Evolutionary conservation across 2,888 invertebrate species (phyloP).

Genomic region (Andrena fulva): DNA sequence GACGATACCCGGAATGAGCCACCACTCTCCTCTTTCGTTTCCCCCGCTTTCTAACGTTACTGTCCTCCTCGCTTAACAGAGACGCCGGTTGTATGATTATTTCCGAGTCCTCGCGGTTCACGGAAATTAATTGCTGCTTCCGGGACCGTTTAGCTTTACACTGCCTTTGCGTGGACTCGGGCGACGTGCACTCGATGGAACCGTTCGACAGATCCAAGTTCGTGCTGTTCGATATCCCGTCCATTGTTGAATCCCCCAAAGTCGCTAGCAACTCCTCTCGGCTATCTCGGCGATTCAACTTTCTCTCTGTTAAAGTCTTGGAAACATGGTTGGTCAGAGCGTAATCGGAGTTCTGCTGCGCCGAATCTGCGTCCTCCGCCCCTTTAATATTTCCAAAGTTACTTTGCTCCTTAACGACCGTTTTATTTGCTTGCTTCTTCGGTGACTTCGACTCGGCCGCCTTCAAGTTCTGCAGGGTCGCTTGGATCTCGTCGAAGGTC

Average conservation of each 20-base stretch:
- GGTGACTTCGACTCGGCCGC: constrained; percentile 31
- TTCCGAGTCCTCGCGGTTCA: constrained; percentile 82
- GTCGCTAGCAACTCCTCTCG: constrained; percentile 53
- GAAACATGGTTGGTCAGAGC: constrained; percentile 22
- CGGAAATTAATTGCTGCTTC: constrained; percentile 82
- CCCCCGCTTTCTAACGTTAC: constrained; percentile 69
- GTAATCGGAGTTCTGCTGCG: constrained; percentile 18
- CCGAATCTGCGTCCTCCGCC: constrained; percentile 6
- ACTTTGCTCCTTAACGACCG: constrained; percentile 30
- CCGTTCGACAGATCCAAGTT: constrained; percentile 54
- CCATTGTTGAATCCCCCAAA: constrained; percentile 41
- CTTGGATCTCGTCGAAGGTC: constrained; percentile 81
- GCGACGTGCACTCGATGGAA: constrained; percentile 40
- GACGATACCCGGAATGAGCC: constrained; percentile 74
- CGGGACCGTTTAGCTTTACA: constrained; percentile 79
- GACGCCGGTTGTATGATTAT: constrained; percentile 83
- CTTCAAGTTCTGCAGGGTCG: constrained; percentile 74
- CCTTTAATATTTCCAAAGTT: constrained; percentile 32
- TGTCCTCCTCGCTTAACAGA: constrained; percentile 73
- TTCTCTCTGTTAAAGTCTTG: constrained; percentile 44
- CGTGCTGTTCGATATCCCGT: constrained; percentile 30
- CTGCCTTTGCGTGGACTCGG: constrained; percentile 43
- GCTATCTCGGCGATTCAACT: constrained; percentile 49
- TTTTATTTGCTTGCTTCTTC: constrained; percentile 38
- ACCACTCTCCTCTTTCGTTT: constrained; percentile 75